Conservation (phyloP, 2,888 invertebrate genomes). For the Strigamia crassipes region DNA sequence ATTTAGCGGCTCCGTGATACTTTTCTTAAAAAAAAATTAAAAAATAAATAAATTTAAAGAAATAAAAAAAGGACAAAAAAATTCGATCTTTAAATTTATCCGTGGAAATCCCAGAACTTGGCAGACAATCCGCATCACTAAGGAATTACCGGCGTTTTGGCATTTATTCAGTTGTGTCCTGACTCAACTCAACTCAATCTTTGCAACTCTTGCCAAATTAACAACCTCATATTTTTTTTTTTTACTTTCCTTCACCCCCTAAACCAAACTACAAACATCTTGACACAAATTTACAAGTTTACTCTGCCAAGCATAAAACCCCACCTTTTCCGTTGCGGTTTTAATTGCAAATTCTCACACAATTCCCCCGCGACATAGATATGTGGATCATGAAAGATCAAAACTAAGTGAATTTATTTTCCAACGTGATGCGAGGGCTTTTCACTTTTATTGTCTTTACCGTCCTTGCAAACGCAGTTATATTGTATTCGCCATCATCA, state of each 20-base stretch:
- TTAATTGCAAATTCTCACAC: not conserved
- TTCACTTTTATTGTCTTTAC: constrained; percentile 10
- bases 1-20: too few relatives aligned
- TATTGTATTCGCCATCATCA: not conserved
- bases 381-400: not conserved
- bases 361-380: not conserved
- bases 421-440: not conserved
- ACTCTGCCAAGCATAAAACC: not conserved
- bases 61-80: too few relatives aligned
- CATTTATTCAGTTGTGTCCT: too few relatives aligned
- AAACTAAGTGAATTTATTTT: not conserved
- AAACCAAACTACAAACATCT: not conserved
- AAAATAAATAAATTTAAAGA: too few relatives aligned
- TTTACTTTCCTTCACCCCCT: not conserved
- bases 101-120: not conserved
- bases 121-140: not conserved
- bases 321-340: not conserved
- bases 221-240: not conserved
- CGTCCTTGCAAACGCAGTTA: not conserved
- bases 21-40: too few relatives aligned
- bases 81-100: not conserved
- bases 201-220: not conserved
- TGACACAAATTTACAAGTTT: not conserved
- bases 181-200: not conserved
- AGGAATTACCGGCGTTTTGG: not conserved